Conservation (phyloP, 1,140 invertebrate genomes). For the Panonychus citri region DNA sequence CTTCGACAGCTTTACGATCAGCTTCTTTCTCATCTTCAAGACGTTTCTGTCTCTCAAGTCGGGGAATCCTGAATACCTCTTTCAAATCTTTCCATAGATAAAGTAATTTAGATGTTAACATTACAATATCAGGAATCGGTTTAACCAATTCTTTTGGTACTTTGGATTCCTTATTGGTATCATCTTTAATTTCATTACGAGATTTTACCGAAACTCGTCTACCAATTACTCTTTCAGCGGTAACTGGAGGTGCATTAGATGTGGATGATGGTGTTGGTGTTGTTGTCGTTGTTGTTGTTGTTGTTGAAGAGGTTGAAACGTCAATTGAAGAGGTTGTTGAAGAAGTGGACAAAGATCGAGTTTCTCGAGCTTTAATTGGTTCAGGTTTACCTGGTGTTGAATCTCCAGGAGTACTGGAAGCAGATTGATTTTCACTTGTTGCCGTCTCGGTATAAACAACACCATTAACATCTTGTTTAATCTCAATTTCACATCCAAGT, state of each 20-base stretch:
- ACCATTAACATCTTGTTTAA: background rate
- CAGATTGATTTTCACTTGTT: background rate
- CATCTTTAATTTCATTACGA: background rate
- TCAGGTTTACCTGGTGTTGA: background rate
- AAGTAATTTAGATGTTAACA: conserved; percentile 4
- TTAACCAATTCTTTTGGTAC: background rate
- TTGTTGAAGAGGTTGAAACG: no score
- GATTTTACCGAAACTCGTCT: background rate
- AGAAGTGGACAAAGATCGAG: no score
- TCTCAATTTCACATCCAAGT: background rate
- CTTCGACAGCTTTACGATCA: conserved; percentile 16
- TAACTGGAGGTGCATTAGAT: background rate
- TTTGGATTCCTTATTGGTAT: background rate
- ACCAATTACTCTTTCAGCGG: background rate
- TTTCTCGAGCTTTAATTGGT: background rate
- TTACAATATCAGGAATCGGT: background rate
- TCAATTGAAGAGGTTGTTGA: no score
- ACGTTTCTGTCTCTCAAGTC: conserved; percentile 76
- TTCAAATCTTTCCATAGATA: conserved; percentile 48
- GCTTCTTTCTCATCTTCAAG: conserved; percentile 76
- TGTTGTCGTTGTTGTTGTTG: no score
- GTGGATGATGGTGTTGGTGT: no score
- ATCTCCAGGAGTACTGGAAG: background rate
- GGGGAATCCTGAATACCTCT: conserved; percentile 79
- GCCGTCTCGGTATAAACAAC: background rate